phyloP scores from a whole-genome alignment of 2,797 vertebrate species.

The Xenentodon cancila region DNA sequence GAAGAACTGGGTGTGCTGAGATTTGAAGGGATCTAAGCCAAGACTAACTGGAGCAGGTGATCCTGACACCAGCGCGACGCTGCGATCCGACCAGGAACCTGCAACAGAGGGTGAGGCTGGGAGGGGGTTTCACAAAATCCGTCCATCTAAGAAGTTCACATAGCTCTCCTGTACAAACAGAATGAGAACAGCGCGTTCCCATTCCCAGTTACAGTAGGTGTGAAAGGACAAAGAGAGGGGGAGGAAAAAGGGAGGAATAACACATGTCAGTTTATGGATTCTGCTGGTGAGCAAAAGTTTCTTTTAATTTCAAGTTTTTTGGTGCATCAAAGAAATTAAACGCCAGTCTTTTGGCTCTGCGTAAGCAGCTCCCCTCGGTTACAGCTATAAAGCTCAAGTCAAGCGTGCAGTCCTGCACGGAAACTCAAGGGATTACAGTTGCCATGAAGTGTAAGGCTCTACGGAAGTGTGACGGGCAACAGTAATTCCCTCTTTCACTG shows the following conservation, averaged over 20 bases:
- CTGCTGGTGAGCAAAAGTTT: slow-evolving; percentile 28
- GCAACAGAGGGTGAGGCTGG: slow-evolving; percentile 12
- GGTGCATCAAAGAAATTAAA: slow-evolving; percentile 42
- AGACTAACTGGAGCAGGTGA: slow-evolving; percentile 49
- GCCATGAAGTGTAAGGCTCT: too few species aligned
- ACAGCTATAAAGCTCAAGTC: slow-evolving; percentile 21
- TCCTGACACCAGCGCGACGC: slow-evolving; percentile 44
- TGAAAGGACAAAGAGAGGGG: slow-evolving; percentile 9
- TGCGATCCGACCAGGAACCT: slow-evolving; percentile 38
- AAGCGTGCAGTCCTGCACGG: slow-evolving; percentile 20
- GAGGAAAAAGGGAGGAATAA: slow-evolving; percentile 11
- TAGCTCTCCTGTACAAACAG: slow-evolving; percentile 5
- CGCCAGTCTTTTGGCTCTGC: slow-evolving; percentile 23
- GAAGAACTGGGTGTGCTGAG: slow-evolving; percentile 40
- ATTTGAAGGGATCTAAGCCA: slow-evolving; percentile 46
- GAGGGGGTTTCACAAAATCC: slow-evolving; percentile 4
- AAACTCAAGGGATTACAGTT: too few species aligned
- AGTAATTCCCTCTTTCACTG: slow-evolving; percentile 45
- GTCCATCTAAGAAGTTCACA: not conserved
- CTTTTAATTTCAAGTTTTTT: slow-evolving; percentile 28
- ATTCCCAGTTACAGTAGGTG: slow-evolving; percentile 10
- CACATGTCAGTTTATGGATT: slow-evolving; percentile 3
- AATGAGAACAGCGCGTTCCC: slow-evolving; percentile 21
- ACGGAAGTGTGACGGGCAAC: slow-evolving; percentile 27
- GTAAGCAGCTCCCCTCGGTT: not conserved